A percentile compares a stretch with the other conserved stretches of the same genome.
Evolutionary conservation across 2,888 invertebrate species (phyloP).

Genomic region (Acleris laterana): DNA sequence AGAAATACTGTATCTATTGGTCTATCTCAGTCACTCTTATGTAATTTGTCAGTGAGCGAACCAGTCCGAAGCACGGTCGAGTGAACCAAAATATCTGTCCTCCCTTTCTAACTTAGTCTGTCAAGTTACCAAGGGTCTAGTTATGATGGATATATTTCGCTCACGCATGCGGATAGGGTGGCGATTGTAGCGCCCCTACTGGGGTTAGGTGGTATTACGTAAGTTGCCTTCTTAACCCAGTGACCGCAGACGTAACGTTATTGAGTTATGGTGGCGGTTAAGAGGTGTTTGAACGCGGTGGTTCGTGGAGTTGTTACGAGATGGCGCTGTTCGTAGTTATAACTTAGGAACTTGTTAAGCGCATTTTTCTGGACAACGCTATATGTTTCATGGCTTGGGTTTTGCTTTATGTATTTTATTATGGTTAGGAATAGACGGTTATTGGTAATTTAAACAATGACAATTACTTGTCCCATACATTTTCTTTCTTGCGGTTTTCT

Average conservation of each 20-base stretch:
- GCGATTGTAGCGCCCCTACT: slow-evolving; percentile 26
- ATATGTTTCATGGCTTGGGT: no score
- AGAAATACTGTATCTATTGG: slow-evolving; percentile 2
- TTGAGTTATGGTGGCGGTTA: slow-evolving; percentile 12
- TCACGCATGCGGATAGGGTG: slow-evolving; percentile 32
- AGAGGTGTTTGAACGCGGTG: slow-evolving; percentile 16
- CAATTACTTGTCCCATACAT: no score
- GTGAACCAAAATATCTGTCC: slow-evolving; percentile 1
- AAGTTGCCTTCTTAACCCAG: slow-evolving; percentile 30
- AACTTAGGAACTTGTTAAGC: no score
- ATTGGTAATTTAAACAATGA: no score
- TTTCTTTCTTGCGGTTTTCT: no score
- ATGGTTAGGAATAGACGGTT: no score
- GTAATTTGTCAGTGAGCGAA: slow-evolving; percentile 12
- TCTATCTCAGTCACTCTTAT: slow-evolving; percentile 13
- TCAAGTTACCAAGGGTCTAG: slow-evolving; percentile 9
- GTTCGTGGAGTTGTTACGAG: slow-evolving; percentile 20
- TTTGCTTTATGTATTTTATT: no score
- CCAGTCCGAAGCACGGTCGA: background rate
- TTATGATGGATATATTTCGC: slow-evolving; percentile 20
- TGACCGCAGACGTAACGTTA: slow-evolving; percentile 24
- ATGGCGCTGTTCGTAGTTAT: slow-evolving; percentile 16
- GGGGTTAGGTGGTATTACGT: slow-evolving; percentile 25
- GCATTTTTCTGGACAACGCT: no score
- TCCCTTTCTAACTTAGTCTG: slow-evolving; percentile 13